These are phyloP conservation scores for Cerceris ruficornis DNA, from an alignment of 2,888 invertebrate species.

Conservation along the genomic window DNA sequence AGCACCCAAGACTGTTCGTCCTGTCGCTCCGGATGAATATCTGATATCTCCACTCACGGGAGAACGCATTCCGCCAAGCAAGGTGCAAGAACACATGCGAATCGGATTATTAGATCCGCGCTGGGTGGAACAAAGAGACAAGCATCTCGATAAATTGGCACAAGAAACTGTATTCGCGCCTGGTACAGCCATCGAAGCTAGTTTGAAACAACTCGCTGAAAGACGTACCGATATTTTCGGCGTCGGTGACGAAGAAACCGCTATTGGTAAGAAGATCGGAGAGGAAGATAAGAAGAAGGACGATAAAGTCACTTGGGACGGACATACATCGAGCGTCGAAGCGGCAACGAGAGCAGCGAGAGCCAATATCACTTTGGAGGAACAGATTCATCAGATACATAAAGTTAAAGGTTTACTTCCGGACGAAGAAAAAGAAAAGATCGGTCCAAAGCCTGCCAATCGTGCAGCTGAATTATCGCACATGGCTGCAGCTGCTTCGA, in stretches of 20 bases:
- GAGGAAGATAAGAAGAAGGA: constrained; percentile 93
- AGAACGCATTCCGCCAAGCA: constrained; percentile 97
- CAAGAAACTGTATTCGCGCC: constrained; percentile 93
- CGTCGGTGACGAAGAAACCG: constrained; percentile 98
- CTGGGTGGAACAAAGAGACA: constrained; percentile 98
- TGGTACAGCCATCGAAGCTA: constrained; percentile 95
- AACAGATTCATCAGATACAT: constrained; percentile 98
- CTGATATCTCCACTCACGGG: constrained; percentile 99
- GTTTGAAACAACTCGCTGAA: constrained; percentile 97
- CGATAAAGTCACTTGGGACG: constrained; percentile 98
- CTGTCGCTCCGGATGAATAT: constrained; percentile 91
- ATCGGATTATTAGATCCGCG: constrained; percentile 97
- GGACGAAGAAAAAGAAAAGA: constrained; percentile 98
- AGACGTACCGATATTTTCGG: constrained; percentile 99
- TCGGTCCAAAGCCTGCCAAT: constrained; percentile 93
- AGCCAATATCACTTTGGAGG: constrained; percentile 97
- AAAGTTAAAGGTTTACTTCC: constrained; percentile 96
- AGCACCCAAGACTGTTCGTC: constrained; percentile 79
- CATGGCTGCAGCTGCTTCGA: constrained; percentile 79
- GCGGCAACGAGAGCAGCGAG: constrained; percentile 96
- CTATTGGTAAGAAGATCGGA: constrained; percentile 99
- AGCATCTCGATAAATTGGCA: constrained; percentile 95
- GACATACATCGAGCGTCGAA: constrained; percentile 98
- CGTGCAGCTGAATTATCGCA: constrained; percentile 77
- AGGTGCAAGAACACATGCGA: constrained; percentile 99